Evolutionary conservation across 2,888 invertebrate species (phyloP).

Genomic region (Petrophora chlorosata): DNA sequence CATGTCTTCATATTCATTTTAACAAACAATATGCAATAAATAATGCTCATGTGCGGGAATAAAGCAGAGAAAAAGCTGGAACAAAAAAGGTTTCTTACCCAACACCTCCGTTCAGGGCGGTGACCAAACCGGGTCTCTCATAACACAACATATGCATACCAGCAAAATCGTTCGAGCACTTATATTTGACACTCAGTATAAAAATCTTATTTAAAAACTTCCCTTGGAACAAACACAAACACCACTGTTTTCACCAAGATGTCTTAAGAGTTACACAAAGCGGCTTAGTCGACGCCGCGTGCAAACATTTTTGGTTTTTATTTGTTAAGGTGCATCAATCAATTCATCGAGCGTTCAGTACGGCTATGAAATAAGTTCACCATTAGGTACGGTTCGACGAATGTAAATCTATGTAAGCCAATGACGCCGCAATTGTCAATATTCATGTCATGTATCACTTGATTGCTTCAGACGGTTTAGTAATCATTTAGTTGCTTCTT

Average conservation of each 20-base stretch:
- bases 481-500: slow-evolving; percentile 10
- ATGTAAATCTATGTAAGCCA: slow-evolving; percentile 39
- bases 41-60: slow-evolving; percentile 12
- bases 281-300: slow-evolving; percentile 71
- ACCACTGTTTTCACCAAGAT: slow-evolving; percentile 39
- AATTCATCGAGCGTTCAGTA: slow-evolving; percentile 36
- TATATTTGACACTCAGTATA: slow-evolving; percentile 51
- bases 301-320: slow-evolving; percentile 69
- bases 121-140: slow-evolving; percentile 76
- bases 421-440: slow-evolving; percentile 35
- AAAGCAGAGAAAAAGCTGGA: slow-evolving; percentile 8
- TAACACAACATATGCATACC: slow-evolving; percentile 83
- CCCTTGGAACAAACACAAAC: slow-evolving; percentile 30
- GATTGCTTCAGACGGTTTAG: slow-evolving; percentile 46
- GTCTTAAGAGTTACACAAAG: slow-evolving; percentile 33
- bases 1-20: slow-evolving; percentile 22
- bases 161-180: slow-evolving; percentile 59
- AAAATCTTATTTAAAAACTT: slow-evolving; percentile 26
- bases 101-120: slow-evolving; percentile 75
- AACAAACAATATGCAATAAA: slow-evolving; percentile 28
- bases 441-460: slow-evolving; percentile 49
- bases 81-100: slow-evolving; percentile 59
- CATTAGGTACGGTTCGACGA: slow-evolving; percentile 47
- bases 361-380: slow-evolving; percentile 53
- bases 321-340: slow-evolving; percentile 49